These are phyloP conservation scores for Meloe dianella DNA, from an alignment of 2,888 invertebrate genomes.

Conservation along the genomic window DNA sequence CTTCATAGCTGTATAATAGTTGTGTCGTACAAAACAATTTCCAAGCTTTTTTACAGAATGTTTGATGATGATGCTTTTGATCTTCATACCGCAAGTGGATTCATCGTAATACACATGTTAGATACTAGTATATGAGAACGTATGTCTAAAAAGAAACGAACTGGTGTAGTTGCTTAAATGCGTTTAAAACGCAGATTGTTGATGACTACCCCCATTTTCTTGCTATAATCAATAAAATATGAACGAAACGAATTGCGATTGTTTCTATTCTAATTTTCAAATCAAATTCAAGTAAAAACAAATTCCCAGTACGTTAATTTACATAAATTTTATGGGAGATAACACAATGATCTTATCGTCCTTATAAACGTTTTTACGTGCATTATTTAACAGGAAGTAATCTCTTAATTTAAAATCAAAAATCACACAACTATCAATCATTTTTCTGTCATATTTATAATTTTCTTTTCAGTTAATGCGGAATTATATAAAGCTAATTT, in stretches of 20 bases:
- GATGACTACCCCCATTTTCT: background rate
- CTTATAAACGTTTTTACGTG: background rate
- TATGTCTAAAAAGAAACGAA: background rate
- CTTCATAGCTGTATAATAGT: background rate
- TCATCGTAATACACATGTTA: background rate
- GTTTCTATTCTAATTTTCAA: background rate
- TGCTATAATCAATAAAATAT: background rate
- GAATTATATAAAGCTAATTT: slow-evolving; percentile 56
- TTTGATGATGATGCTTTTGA: slow-evolving; percentile 25
- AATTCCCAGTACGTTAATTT: slow-evolving; percentile 4
- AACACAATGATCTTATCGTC: background rate
- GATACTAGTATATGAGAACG: background rate
- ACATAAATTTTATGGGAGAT: background rate
- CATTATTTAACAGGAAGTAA: slow-evolving; percentile 44
- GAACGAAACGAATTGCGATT: background rate
- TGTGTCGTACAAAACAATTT: background rate
- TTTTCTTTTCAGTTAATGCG: slow-evolving; percentile 44
- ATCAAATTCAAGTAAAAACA: background rate
- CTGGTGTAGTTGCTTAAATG: background rate
- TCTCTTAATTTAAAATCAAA: slow-evolving; percentile 38
- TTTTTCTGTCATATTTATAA: slow-evolving; percentile 5
- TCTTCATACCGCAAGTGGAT: slow-evolving; percentile 6
- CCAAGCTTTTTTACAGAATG: slow-evolving; percentile 15
- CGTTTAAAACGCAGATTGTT: background rate
- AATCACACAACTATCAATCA: slow-evolving; percentile 16